These are phyloP conservation scores for Cynaeus angustus DNA, from an alignment of 2,888 invertebrate genomes.

Conservation along the genomic window DNA sequence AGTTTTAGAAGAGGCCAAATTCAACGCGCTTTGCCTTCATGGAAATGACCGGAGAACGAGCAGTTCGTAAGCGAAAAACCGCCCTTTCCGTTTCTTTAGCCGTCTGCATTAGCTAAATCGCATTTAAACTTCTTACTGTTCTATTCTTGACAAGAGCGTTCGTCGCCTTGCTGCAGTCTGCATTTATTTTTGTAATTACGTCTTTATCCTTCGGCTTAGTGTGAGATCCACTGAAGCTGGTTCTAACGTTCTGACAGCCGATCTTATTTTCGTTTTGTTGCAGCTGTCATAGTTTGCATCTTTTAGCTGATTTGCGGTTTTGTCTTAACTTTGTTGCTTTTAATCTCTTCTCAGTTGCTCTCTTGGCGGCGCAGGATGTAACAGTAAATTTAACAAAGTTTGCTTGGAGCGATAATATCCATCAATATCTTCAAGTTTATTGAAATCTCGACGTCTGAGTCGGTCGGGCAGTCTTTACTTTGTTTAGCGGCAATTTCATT, in stretches of 20 bases:
- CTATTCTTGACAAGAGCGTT: conserved; percentile 25
- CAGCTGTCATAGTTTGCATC: conserved; percentile 26
- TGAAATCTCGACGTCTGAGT: conserved; percentile 48
- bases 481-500: conserved; percentile 50
- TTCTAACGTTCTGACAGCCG: conserved; percentile 20
- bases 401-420: conserved; percentile 45
- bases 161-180: conserved; percentile 17
- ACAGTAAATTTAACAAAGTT: conserved; percentile 24
- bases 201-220: conserved; percentile 24
- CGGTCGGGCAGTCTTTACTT: conserved; percentile 49
- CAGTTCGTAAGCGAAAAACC: conserved; percentile 8
- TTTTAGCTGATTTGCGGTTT: conserved; percentile 26
- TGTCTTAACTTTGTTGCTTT: conserved; percentile 10
- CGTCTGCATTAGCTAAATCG: conserved; percentile 12
- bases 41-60: conserved; percentile 10
- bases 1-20: conserved; percentile 8
- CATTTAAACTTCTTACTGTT: conserved; percentile 7
- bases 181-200: conserved; percentile 38
- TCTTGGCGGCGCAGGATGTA: background rate
- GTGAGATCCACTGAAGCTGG: conserved; percentile 14
- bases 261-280: conserved; percentile 22
- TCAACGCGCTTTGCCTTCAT: conserved; percentile 1
- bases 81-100: conserved; percentile 3
- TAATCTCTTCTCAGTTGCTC: conserved; percentile 11
- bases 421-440: conserved; percentile 51